These are phyloP conservation scores for Flexamia atlantica DNA, from an alignment of 2,888 invertebrate species.

Conservation along the genomic window DNA sequence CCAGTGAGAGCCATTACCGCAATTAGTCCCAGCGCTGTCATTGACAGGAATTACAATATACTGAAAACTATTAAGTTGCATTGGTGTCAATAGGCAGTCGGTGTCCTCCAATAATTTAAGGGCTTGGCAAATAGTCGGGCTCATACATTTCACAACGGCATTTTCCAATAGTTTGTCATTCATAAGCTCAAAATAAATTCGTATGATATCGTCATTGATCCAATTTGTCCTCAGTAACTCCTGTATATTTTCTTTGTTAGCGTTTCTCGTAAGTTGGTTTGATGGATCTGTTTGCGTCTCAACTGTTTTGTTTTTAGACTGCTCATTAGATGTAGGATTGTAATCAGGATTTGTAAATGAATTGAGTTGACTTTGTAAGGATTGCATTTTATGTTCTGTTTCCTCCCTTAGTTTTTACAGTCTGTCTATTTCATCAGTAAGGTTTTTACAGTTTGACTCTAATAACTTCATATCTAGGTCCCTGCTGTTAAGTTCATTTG, in stretches of 20 bases:
- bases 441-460: too few relatives aligned
- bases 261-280: background rate
- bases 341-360: too few relatives aligned
- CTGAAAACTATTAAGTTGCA: background rate
- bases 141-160: conserved; percentile 1
- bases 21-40: background rate
- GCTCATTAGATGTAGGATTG: too few relatives aligned
- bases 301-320: background rate
- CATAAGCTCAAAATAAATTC: conserved; percentile 56
- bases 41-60: conserved; percentile 3
- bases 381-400: too few relatives aligned
- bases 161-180: background rate
- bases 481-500: too few relatives aligned
- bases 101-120: background rate
- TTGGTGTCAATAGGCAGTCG: background rate
- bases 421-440: too few relatives aligned
- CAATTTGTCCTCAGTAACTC: background rate
- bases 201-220: background rate
- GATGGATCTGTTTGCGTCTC: background rate
- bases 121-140: background rate
- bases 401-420: too few relatives aligned
- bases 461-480: too few relatives aligned
- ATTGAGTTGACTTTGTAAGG: too few relatives aligned
- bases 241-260: background rate
- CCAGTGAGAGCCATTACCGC: conserved; percentile 25